Base-by-base conservation (phyloP, 2,888 invertebrate species). In the Clepsis dumicolana region DNA sequence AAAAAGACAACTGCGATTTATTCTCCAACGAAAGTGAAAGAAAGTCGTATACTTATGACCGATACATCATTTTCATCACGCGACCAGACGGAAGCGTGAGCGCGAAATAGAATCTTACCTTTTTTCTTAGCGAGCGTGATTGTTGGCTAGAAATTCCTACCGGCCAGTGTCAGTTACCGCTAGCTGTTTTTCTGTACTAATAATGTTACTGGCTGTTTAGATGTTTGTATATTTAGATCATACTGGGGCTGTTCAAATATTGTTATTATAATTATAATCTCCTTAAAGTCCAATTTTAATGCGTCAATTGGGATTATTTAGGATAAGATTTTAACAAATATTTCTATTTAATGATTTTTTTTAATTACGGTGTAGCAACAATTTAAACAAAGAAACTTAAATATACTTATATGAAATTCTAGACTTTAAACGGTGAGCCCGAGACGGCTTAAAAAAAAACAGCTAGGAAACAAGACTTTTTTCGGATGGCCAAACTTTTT, bases 21-120 rank as follows among this genome's bases (percentile, higher is more conserved):
- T 64, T 68, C 64, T 68, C 53, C 10, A 59, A 65, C 10, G 69
- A 71, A 71, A 71, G 71, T 71, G 71, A 71, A 71, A 65, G 71
- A 71, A 71, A 69, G 71, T 41, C 70, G 64, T 64, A 32, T 44
- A 44, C 44, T 41, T 16, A n/a, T 60, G 70, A 35, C 57, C 70
- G 61, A 71, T 71, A 68, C 68, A 71, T 71, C 68, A 71, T 71
- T 68, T 71, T 71, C 71, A 71, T 71, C 71, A 71, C 71, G 71
- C 71, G 65, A 71, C 60, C 59, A 53, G 27, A 61, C 64, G 71
- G 71, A 71, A 71, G 71, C 67, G 54, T 52, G 53, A 52, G 52
- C 65, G 62, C 56, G 67, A 64, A 64, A 67, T 70, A 56, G 68
- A 71, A 71, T 71, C 71, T 71, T 62, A 57, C 59, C 50, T 69